These are phyloP conservation scores for Maniola hyperantus DNA, from an alignment of 2,888 invertebrate genomes.

Conservation along the genomic window DNA sequence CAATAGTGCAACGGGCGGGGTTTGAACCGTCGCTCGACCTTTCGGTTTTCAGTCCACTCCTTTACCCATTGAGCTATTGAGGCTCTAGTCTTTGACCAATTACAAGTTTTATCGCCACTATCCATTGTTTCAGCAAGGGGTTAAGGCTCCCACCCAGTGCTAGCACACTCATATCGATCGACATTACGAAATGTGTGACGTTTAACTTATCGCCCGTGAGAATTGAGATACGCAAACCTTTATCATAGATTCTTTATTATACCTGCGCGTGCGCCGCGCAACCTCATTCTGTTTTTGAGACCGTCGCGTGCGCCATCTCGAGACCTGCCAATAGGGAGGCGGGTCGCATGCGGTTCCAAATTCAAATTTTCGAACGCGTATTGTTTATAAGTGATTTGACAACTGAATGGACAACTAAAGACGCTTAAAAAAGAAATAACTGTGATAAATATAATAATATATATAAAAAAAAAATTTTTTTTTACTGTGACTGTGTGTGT, in stretches of 20 bases:
- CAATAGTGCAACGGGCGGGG: too few species aligned
- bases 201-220: conserved; percentile 28
- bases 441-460: not conserved
- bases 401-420: not conserved
- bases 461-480: conserved; percentile 7
- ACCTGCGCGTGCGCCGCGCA: conserved; percentile 27
- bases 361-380: conserved; percentile 20
- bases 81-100: too few species aligned
- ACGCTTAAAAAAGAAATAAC: too few species aligned
- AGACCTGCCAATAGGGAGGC: conserved; percentile 18
- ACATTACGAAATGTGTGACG: conserved; percentile 32
- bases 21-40: too few species aligned
- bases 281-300: conserved; percentile 26
- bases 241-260: conserved; percentile 29
- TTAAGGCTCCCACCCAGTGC: not conserved
- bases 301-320: conserved; percentile 27
- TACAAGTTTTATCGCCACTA: too few species aligned
- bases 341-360: conserved; percentile 19
- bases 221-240: conserved; percentile 18
- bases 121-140: not conserved
- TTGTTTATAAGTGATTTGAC: conserved; percentile 12
- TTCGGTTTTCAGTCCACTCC: too few species aligned
- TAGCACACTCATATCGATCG: conserved; percentile 17
- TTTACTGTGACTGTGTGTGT: conserved; percentile 18
- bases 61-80: too few species aligned